These are phyloP conservation scores for Lithobates pipiens DNA, from an alignment of 2,797 vertebrate species.

Conservation along the genomic window DNA sequence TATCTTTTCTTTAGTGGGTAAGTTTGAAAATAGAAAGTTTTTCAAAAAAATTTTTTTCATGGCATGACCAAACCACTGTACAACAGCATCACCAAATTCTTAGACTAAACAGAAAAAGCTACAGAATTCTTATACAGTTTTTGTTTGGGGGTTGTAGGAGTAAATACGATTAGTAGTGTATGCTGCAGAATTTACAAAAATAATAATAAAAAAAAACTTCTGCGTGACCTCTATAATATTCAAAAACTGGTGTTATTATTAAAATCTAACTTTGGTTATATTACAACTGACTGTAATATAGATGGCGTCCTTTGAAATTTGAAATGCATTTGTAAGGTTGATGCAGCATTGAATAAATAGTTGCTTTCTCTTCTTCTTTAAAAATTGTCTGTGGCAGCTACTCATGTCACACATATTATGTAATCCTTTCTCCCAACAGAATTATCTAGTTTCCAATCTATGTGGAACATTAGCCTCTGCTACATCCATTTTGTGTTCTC, in stretches of 20 bases:
- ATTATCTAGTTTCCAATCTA: slow-evolving; percentile 3
- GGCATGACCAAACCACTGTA: too few relatives aligned
- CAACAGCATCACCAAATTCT: too few relatives aligned
- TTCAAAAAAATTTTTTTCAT: too few relatives aligned
- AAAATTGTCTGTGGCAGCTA: background rate
- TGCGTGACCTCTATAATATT: background rate
- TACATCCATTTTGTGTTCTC: background rate
- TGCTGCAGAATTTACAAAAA: background rate
- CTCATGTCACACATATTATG: background rate
- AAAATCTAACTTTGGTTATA: background rate
- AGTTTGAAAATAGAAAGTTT: too few relatives aligned
- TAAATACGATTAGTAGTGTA: background rate
- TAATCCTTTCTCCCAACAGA: background rate
- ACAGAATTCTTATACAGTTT: too few relatives aligned
- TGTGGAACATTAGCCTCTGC: background rate
- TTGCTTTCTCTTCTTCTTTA: background rate
- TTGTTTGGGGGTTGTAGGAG: too few relatives aligned
- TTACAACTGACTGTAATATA: slow-evolving; percentile 8
- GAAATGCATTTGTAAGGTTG: slow-evolving; percentile 28
- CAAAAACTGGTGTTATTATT: background rate
- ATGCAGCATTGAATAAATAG: background rate
- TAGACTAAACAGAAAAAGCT: too few relatives aligned
- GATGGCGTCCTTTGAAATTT: background rate
- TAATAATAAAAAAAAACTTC: background rate
- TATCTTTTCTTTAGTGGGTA: too few relatives aligned